A percentile compares a stretch with the other conserved stretches of the same genome.
These are phyloP conservation scores for Chloropsis hardwickii DNA, from an alignment of 2,113 vertebrate genomes.

Conservation along the genomic window DNA sequence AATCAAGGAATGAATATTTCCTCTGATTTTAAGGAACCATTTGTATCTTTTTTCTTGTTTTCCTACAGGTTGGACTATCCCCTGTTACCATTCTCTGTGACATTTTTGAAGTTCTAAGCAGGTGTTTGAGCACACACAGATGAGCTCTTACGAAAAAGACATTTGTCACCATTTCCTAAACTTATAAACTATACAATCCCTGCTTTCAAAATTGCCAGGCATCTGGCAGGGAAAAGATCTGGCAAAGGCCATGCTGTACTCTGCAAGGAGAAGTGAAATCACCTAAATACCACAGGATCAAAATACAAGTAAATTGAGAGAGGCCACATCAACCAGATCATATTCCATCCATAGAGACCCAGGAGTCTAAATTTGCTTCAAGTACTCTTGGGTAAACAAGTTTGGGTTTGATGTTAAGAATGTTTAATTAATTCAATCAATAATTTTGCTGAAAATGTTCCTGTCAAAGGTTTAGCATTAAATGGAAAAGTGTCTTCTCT, in stretches of 20 bases:
- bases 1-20: background rate
- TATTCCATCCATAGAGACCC: background rate
- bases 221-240: background rate
- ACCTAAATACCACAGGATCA: background rate
- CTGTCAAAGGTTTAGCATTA: background rate
- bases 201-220: background rate
- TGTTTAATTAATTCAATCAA: background rate
- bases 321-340: background rate
- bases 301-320: constrained; percentile 8
- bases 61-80: background rate
- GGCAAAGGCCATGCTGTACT: background rate
- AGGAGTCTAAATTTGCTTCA: background rate
- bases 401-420: background rate
- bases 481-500: background rate
- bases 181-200: background rate
- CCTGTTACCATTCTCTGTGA: background rate
- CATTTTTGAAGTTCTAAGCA: background rate
- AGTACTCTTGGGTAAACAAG: background rate
- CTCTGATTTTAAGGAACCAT: background rate
- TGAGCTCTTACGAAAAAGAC: background rate
- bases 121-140: background rate
- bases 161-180: background rate
- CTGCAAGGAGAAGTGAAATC: background rate
- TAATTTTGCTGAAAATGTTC: background rate
- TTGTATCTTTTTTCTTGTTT: background rate